Percentiles rank a stretch among this genome's conserved stretches.
Conservation (phyloP, 1,140 invertebrate species). For the Neodiprion lecontei region DNA sequence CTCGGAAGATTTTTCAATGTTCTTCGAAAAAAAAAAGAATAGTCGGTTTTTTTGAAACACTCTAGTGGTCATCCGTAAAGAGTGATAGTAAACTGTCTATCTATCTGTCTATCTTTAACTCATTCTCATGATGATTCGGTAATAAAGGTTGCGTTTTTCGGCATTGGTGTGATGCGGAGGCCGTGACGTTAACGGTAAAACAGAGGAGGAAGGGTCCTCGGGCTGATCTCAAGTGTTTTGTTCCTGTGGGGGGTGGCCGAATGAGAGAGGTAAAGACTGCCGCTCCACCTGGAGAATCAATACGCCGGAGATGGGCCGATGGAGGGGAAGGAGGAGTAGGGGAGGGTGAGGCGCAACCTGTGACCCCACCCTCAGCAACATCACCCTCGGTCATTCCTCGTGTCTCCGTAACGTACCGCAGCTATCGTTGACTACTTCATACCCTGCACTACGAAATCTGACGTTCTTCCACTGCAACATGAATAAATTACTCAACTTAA, state of each 20-base stretch:
- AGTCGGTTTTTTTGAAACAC: too few relatives aligned
- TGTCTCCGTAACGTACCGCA: background rate
- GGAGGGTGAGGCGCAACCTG: constrained; percentile 17
- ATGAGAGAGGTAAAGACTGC: constrained; percentile 24
- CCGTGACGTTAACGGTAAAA: background rate
- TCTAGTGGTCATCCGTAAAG: too few relatives aligned
- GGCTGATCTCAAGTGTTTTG: background rate
- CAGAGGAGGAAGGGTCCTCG: background rate
- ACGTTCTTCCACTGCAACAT: background rate
- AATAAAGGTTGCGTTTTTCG: background rate
- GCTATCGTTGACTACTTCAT: background rate
- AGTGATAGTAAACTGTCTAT: too few relatives aligned
- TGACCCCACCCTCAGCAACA: background rate
- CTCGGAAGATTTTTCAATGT: too few relatives aligned
- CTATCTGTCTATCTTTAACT: too few relatives aligned
- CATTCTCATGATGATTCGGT: background rate
- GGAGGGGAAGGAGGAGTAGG: constrained; percentile 13
- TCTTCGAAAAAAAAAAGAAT: too few relatives aligned
- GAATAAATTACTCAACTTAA: background rate
- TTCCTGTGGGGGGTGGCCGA: constrained; percentile 1
- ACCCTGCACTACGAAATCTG: background rate
- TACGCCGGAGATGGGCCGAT: constrained; percentile 19
- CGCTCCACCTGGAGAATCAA: constrained; percentile 26
- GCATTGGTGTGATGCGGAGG: background rate
- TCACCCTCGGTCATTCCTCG: background rate